Base-by-base conservation (phyloP, 2,113 vertebrate species). In the Syrrhaptes paradoxus region DNA sequence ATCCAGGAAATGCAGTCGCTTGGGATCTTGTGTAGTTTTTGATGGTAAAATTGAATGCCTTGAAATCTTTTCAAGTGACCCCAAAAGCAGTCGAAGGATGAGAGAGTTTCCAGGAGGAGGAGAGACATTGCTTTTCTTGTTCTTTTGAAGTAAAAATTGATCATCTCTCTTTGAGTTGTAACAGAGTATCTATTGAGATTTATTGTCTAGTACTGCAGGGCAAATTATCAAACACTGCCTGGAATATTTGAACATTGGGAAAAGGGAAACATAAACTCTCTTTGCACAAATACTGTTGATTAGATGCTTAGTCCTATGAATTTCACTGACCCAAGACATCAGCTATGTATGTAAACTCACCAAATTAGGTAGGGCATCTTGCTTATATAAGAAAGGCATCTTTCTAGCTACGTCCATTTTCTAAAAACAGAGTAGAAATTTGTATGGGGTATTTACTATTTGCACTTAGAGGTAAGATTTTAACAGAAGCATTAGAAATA, bases 131-230 rank as follows among this genome's bases (percentile, higher is more conserved):
- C 41, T 71, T 84, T 84, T 78, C 52, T 55, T 80, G 19, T 63
- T 91, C 48, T 81, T 87, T 87, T 86, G 59, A 75, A 86, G 68
- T 72, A 71, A 80, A 68, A 92, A 87, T 24, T 83, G n/a, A 92
- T 84, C 11, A 1, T 55, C 65, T 72, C 48, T 93, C 63, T 85
- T 43, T 51, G 71, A 84, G 29, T 62, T 81, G 38, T 45, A 90
- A 84, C 43, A 84, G 59, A 74, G 13, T 72, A n/a, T 75, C 78
- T 62, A 41, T 38, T 85, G 71, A 65, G 70, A 45, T 74, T 87
- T 89, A 75, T 34, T 85, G 36, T 85, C 65, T 73, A 38, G 46
- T 57, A 61, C 89, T 66, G 80, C 43, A 82, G 70, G 57, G 80
- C 84, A 95, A 84, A 72, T 92, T 75, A 72, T 63, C 52, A 84